Base-by-base conservation (phyloP, 2,113 vertebrate genomes). In the Nothobranchius furzeri region DNA sequence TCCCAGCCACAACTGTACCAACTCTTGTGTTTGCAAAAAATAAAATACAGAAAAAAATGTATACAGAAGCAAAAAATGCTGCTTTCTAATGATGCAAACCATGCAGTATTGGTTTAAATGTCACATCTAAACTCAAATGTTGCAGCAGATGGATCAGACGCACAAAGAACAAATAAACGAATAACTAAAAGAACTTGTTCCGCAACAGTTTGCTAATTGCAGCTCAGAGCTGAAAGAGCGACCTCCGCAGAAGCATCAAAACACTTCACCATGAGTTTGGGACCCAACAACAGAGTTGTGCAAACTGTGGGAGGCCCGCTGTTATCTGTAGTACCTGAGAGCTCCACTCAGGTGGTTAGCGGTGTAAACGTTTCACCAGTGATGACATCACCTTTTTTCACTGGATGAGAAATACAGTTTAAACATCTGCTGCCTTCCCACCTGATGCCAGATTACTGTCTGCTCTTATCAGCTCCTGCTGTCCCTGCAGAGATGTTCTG, bases 331-430 rank as follows among this genome's bases (percentile, higher is more conserved):
- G 77, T 25, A 17, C 70, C 73, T 74, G 60, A 6, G 70, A 30
- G 63, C 68, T 78, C 47, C 50, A 53, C 69, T 56, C 20, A 78
- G 82, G 85, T 75, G 79, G 64, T 87, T 82, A 78, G 83, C 82
- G 79, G 78, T 70, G 73, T 73, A 57, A 64, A 65, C 68, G 82
- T 84, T 72, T 60, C 17, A 69, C 68, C 68, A 70, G 75, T 56
- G 76, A 61, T 77, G 70, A 87, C 76, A 51, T 86, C 85, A 90
- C 46, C 61, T 9, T 30, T 68, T 60, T 40, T 40, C 37, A 37
- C 36, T 30, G 40, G 72, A 45, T 64, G 52, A 49, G 60, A 64
- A 58, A 60, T 62, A 46, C 70, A 30, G 78, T 63, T 11, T 7
- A 51, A 42, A 49, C 77, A 84, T 82, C 81, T 90, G 86, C 17